These are phyloP conservation scores for Drosophila watanabei DNA, from an alignment of 1,140 invertebrate species.

Conservation along the genomic window DNA sequence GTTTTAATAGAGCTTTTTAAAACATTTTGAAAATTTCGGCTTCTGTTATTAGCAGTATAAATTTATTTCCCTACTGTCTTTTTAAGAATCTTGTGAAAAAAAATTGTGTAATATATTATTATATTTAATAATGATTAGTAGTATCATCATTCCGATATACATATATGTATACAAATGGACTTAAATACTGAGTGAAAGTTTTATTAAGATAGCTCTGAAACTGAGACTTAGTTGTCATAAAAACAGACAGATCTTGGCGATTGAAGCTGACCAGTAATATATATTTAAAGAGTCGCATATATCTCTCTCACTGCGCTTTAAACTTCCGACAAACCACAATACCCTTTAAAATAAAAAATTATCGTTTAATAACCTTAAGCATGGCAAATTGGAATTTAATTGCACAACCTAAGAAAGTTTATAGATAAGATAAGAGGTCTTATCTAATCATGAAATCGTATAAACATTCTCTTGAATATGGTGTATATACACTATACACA, in stretches of 20 bases:
- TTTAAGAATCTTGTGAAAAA: too few relatives aligned
- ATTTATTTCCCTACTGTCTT: too few relatives aligned
- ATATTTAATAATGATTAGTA: too few relatives aligned
- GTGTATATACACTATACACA: conserved; percentile 10
- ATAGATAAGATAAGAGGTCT: conserved; percentile 26
- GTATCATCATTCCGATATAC: too few relatives aligned
- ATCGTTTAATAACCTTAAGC: background rate
- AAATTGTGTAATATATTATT: too few relatives aligned
- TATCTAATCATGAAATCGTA: conserved; percentile 35
- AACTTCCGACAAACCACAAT: background rate
- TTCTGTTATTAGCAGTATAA: too few relatives aligned
- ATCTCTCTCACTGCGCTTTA: background rate
- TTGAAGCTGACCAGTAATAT: background rate
- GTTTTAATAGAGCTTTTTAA: too few relatives aligned
- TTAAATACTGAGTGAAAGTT: too few relatives aligned
- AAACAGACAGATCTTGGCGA: background rate
- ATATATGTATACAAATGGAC: too few relatives aligned
- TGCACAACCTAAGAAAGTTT: background rate
- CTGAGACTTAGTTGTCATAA: background rate
- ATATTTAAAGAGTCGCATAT: background rate
- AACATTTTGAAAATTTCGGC: too few relatives aligned
- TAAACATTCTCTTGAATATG: background rate
- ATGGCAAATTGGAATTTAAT: conserved; percentile 5
- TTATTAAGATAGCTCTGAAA: background rate
- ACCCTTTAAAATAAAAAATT: background rate